Percentiles rank a stretch among this genome's conserved stretches.
These are phyloP conservation scores for Ivindomyrus marchei DNA, from an alignment of 2,113 vertebrate species.

Conservation along the genomic window DNA sequence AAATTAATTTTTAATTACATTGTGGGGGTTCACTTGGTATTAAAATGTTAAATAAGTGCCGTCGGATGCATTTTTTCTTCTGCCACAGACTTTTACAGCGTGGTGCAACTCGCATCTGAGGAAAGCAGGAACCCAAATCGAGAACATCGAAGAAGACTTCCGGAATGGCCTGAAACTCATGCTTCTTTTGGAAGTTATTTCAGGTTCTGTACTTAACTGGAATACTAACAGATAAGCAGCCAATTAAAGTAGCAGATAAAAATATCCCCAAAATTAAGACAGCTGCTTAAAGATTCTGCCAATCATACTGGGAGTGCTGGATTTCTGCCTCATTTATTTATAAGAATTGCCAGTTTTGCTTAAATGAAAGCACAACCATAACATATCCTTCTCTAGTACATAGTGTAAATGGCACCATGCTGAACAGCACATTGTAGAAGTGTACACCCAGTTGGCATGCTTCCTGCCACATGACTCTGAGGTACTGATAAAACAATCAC, in stretches of 20 bases:
- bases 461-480: not conserved
- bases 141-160: conserved; percentile 98
- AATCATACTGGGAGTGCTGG: not conserved
- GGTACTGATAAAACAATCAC: not conserved
- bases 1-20: too few species aligned
- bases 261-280: not conserved
- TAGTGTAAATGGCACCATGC: not conserved
- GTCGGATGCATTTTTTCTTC: not conserved
- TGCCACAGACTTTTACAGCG: conserved; percentile 87
- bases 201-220: conserved; percentile 61
- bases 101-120: conserved; percentile 98
- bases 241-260: not conserved
- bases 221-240: not conserved
- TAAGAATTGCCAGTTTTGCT: not conserved
- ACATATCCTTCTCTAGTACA: not conserved
- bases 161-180: conserved; percentile 98
- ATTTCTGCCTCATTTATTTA: not conserved
- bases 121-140: conserved; percentile 94
- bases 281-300: not conserved
- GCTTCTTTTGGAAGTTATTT: conserved; percentile 96
- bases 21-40: not conserved
- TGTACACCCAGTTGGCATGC: not conserved
- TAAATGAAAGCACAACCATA: not conserved
- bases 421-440: not conserved
- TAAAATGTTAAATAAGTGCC: not conserved